Percentiles rank a stretch among this genome's conserved stretches.
Conservation (phyloP, 2,113 vertebrate genomes). For the Stegastes partitus region DNA sequence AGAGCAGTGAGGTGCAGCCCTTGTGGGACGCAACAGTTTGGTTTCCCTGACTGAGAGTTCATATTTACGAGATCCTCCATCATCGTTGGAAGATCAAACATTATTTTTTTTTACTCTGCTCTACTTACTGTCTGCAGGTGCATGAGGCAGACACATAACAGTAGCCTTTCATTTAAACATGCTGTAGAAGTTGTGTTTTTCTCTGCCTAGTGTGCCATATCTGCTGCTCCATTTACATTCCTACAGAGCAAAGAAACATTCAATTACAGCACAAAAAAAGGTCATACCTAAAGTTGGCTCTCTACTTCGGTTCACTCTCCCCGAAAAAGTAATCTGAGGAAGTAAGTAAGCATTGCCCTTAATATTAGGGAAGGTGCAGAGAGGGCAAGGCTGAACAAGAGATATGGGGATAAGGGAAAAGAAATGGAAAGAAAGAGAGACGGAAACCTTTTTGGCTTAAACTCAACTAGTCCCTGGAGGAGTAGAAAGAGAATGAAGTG, state of each 20-base stretch:
- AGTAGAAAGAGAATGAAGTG: slow-evolving; percentile 5
- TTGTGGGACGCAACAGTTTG: slow-evolving; percentile 35
- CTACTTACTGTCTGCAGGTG: slow-evolving; percentile 74
- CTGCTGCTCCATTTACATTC: slow-evolving; percentile 12
- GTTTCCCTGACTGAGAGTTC: slow-evolving; percentile 54
- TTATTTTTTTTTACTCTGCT: slow-evolving; percentile 64
- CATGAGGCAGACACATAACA: slow-evolving; percentile 5
- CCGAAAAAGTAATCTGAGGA: slow-evolving; percentile 1
- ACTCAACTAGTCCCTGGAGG: slow-evolving; percentile 38
- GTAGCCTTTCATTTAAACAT: slow-evolving; percentile 16
- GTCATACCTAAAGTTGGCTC: not conserved
- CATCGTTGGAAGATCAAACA: slow-evolving; percentile 47
- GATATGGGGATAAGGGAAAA: slow-evolving; percentile 1
- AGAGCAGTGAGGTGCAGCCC: slow-evolving; percentile 15
- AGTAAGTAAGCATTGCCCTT: not conserved
- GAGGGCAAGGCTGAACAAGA: slow-evolving; percentile 1
- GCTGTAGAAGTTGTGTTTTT: slow-evolving; percentile 10
- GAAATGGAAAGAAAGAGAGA: slow-evolving; percentile 15
- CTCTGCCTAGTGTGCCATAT: no score
- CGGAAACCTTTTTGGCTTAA: slow-evolving; percentile 32
- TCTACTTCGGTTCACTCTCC: not conserved
- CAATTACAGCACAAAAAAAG: not conserved
- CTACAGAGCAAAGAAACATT: not conserved
- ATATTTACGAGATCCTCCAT: slow-evolving; percentile 57
- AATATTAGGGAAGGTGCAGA: slow-evolving; percentile 29